These are phyloP conservation scores for Baccha elongata DNA, from an alignment of 2,888 invertebrate genomes.

Conservation along the genomic window DNA sequence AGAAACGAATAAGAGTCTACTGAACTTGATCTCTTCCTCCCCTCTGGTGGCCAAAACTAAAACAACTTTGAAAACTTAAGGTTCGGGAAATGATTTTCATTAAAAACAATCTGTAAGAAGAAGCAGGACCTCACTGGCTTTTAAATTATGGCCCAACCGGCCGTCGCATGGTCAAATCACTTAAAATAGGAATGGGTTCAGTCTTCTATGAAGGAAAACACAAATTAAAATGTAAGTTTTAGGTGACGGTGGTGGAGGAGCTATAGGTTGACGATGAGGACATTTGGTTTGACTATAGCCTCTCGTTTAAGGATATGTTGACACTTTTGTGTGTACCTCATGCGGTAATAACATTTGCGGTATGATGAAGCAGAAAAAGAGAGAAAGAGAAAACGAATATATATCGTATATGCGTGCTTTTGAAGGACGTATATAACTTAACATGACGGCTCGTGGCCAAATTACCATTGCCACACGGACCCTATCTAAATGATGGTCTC, in stretches of 20 bases:
- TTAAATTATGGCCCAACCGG: slow-evolving; percentile 65
- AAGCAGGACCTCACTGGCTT: slow-evolving; percentile 31
- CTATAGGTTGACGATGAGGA: slow-evolving; percentile 31
- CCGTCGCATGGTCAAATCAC: slow-evolving; percentile 68
- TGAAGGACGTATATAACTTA: slow-evolving; percentile 61
- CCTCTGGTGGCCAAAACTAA: slow-evolving; percentile 3
- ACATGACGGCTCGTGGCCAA: slow-evolving; percentile 72
- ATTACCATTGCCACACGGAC: slow-evolving; percentile 70
- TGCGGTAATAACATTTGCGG: slow-evolving; percentile 73
- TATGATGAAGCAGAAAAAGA: slow-evolving; percentile 27
- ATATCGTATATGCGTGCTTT: slow-evolving; percentile 40
- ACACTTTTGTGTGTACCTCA: slow-evolving; percentile 72
- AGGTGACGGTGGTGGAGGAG: slow-evolving; percentile 5
- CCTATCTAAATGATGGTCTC: slow-evolving; percentile 70
- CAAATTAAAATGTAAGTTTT: slow-evolving; percentile 61
- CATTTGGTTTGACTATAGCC: slow-evolving; percentile 35
- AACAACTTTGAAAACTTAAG: slow-evolving; percentile 58
- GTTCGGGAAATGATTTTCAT: slow-evolving; percentile 65
- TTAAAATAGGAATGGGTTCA: slow-evolving; percentile 30
- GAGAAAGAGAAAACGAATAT: not conserved
- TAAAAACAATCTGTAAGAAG: slow-evolving; percentile 40
- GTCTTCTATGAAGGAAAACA: not conserved
- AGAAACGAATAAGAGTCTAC: slow-evolving; percentile 14
- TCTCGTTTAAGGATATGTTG: slow-evolving; percentile 70
- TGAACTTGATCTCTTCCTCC: not conserved